Evolutionary conservation across 1,140 invertebrate species (phyloP).

Genomic region (Calycopis cecrops): DNA sequence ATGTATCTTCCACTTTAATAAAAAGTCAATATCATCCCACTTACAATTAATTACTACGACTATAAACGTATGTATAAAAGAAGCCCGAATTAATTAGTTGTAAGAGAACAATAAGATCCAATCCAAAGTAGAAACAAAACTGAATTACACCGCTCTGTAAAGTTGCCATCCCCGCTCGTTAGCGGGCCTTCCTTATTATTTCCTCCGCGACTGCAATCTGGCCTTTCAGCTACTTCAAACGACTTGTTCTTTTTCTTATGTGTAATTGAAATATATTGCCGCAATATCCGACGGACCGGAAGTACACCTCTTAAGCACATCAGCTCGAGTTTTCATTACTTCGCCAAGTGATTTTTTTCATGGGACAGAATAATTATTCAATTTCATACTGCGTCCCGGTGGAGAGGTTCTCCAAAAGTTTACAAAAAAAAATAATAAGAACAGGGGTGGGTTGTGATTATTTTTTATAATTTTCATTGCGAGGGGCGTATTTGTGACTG

Average conservation of each 20-base stretch:
- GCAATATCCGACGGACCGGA: constrained; percentile 69
- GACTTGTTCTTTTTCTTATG: constrained; percentile 73
- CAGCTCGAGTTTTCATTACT: constrained; percentile 69
- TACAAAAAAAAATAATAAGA: constrained; percentile 30
- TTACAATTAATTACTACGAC: no score
- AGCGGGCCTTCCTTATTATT: constrained; percentile 65
- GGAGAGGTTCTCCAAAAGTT: constrained; percentile 40
- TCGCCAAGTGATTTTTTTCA: constrained; percentile 66
- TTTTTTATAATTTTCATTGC: constrained; percentile 27
- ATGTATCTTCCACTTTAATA: no score
- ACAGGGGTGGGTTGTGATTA: constrained; percentile 32
- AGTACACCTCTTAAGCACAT: constrained; percentile 60
- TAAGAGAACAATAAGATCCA: constrained; percentile 2
- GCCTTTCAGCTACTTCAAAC: constrained; percentile 68
- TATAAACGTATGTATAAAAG: not conserved
- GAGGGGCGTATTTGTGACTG: no score
- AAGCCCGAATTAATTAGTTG: not conserved
- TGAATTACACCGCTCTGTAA: constrained; percentile 41
- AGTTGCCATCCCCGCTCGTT: constrained; percentile 58
- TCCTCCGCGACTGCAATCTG: constrained; percentile 64
- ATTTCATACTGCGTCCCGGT: constrained; percentile 44
- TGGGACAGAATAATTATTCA: constrained; percentile 68
- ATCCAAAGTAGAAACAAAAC: not conserved
- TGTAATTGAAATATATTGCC: constrained; percentile 75
- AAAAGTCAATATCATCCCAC: no score